These are phyloP conservation scores for Pristionchus exspectatus DNA, from an alignment of 2,888 invertebrate species.

Conservation along the genomic window DNA sequence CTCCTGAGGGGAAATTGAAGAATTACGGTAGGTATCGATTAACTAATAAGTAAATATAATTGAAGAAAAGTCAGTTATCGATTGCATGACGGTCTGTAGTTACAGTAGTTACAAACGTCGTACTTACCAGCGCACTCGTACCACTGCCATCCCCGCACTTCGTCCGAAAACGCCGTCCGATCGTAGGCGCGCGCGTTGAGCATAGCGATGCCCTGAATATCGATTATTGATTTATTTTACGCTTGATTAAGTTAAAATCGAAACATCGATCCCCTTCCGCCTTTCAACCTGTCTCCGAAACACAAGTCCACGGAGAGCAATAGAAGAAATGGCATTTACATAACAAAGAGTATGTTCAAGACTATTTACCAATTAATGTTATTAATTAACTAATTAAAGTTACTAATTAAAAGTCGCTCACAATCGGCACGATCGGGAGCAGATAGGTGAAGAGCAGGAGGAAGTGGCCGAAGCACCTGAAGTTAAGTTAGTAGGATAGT, in stretches of 20 bases:
- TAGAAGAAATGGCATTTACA: no score
- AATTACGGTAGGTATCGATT: conserved; percentile 3
- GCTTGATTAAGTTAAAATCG: no score
- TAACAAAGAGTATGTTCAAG: no score
- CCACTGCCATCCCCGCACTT: conserved; percentile 73
- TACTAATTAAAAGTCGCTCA: conserved; percentile 57
- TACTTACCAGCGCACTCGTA: conserved; percentile 67
- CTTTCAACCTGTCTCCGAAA: no score
- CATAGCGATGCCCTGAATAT: conserved; percentile 71
- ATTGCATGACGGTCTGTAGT: background rate
- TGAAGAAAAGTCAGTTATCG: background rate
- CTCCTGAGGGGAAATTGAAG: conserved; percentile 58
- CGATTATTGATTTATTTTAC: background rate
- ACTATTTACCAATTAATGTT: background rate
- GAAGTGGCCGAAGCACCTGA: conserved; percentile 69
- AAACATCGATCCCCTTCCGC: no score
- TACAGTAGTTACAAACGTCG: background rate
- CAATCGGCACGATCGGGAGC: conserved; percentile 76
- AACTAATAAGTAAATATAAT: background rate
- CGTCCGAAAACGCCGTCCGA: conserved; percentile 71
- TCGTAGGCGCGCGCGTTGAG: conserved; percentile 74
- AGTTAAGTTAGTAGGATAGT: no score
- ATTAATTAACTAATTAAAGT: background rate
- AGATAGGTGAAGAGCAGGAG: conserved; percentile 75
- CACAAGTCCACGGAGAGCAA: no score